phyloP scores from a whole-genome alignment of 2,888 invertebrate species.

The Eristalis intricaria region DNA sequence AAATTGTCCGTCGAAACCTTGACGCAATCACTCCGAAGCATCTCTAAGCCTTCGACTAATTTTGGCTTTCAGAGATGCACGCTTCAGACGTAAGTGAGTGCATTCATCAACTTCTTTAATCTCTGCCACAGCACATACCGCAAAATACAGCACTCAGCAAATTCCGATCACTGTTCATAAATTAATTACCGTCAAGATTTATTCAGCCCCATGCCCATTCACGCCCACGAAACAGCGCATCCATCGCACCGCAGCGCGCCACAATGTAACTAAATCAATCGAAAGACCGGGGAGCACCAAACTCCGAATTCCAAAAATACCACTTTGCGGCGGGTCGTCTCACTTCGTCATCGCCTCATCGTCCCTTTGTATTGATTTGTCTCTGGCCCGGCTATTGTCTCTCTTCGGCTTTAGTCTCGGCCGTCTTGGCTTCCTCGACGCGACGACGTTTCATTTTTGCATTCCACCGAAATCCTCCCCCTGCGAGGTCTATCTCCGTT shows the following conservation, averaged over 20 bases:
- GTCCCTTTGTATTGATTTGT: conserved; percentile 36
- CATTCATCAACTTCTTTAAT: too few relatives aligned
- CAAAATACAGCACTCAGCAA: neutral
- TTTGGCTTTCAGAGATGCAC: too few relatives aligned
- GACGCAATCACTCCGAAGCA: too few relatives aligned
- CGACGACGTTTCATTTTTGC: neutral
- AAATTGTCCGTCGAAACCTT: too few relatives aligned
- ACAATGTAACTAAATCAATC: conserved; percentile 10
- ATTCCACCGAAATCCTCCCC: neutral
- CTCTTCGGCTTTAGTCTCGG: neutral
- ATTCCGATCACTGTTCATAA: neutral
- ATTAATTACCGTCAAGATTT: conserved; percentile 6
- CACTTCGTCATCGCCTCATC: conserved; percentile 11
- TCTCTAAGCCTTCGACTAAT: too few relatives aligned
- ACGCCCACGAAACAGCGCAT: neutral
- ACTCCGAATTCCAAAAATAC: conserved; percentile 37
- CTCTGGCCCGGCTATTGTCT: conserved; percentile 3
- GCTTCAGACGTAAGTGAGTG: too few relatives aligned
- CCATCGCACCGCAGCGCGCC: neutral
- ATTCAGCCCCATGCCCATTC: neutral
- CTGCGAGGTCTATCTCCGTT: conserved; percentile 23
- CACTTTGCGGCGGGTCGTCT: conserved; percentile 23
- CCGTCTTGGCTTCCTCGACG: neutral
- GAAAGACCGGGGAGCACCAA: conserved; percentile 8
- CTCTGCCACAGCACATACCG: too few relatives aligned